Evolutionary conservation across 2,797 vertebrate genomes (phyloP), one percentile per base, ranked within the genome.

Genomic region (Sebastes flavidus): DNA sequence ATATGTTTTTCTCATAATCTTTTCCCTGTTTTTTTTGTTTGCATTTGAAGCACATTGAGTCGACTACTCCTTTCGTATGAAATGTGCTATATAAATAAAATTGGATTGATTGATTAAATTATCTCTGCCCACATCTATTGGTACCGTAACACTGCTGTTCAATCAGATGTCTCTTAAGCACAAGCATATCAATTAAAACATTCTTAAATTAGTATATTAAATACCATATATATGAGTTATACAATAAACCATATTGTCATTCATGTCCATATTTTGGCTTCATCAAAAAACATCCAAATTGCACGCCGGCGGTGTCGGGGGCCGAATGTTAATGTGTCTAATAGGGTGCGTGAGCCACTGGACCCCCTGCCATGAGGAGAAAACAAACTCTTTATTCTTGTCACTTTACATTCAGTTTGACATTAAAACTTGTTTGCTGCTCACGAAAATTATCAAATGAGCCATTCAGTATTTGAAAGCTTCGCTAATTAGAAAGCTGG

Each of bases 361-460:
- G 80, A 87, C 75, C 78, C 80, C 82, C 83, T 20, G 18, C 65
- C 63, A 71, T 0, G 46, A 75, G 18, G 55, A 55, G 9, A 69
- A 85, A 88, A 86, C 72, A 81, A 88, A 87, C 76, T 81, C 80
- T 85, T 82, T 82, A 72, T 84, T 87, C 80, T 61, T 73, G 81
- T 89, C 89, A 86, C 75, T 87, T 86, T 80, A 80, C 81, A 82
- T 87, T 79, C 54, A 34, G 66, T 82, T 59, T 83, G 77, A 87
- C 83, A 85, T 78, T 87, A 88, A 87, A 89, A 87, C 76, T 68
- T 74, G 77, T 91, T 88, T 79, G 65, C 82, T 66, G 77, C 80
- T 85, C 68, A 80, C 75, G 85, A 61, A 54, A 87, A 89, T 78
- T 29, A 87, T 86, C 81, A 83, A 90, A 87, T 75, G 91, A 91